Evolutionary conservation across 2,888 invertebrate genomes (phyloP), one percentile per base, ranked within the genome.

Genomic region (Caenorhabditis uteleia): DNA sequence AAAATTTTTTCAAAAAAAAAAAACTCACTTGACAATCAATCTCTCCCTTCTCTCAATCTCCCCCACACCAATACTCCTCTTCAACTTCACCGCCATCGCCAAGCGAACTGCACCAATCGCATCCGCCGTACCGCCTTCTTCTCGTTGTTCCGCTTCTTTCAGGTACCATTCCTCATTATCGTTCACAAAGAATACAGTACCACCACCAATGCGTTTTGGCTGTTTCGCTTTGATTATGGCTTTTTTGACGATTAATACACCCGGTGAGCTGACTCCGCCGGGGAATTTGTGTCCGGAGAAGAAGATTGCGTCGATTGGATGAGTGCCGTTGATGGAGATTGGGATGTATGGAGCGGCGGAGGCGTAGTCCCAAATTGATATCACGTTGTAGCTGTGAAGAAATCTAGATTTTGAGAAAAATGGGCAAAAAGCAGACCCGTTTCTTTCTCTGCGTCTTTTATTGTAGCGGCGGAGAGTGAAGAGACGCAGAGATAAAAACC

Each of bases 351-450:
- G 91, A 20, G 88, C 89, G 4, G 91, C 91, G 3, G 91, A 87
- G 7, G 92, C 91, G 82, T 91, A 93, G 84, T 93, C 93, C 92
- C 93, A 94, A 81, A 93, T 89, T 3, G 91, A 89, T 71, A 90
- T 87, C 0, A 91, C 92, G 8, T 90, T 90, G 82, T 91, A 57
- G 4, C 62, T 66, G 42, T 5, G 48, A 46, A 44, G 6, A 3
- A 50, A 25, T 21, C 12, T 12, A 42, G 29, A 38, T 25, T 2
- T 36, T 18, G n/a, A n/a, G n/a, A 49, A 34, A 33, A 33, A 10
- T 12, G 14, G 33, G 10, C n/a, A 10, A n/a, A 33, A n/a, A n/a
- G n/a, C n/a, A n/a, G 18, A 39, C 8, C 31, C 31, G 10, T 12
- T 31, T 8, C 14, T 31, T 31, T 12, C 14, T n/a, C n/a, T n/a